These are phyloP conservation scores for Leptinotarsa juncta DNA, from an alignment of 2,888 invertebrate genomes.

Conservation along the genomic window DNA sequence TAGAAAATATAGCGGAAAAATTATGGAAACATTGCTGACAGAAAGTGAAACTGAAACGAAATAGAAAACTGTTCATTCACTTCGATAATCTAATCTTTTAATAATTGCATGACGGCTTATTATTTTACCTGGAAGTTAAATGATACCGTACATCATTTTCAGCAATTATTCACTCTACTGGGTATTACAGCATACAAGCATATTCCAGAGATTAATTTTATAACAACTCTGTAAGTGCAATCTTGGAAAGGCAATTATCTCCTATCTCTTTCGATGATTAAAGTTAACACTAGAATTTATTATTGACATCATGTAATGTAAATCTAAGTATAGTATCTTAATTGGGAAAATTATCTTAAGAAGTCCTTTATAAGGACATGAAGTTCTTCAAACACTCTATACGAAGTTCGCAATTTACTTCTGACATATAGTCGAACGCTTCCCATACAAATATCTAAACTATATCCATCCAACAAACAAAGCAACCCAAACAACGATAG, in stretches of 20 bases:
- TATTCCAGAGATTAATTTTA: no score
- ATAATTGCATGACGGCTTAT: not conserved
- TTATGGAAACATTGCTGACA: not conserved
- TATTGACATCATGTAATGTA: no score
- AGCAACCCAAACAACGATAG: no score
- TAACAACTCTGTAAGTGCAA: no score
- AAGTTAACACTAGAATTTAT: no score
- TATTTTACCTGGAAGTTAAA: not conserved
- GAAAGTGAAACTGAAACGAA: constrained; percentile 7
- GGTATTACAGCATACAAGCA: no score
- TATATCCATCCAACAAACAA: no score
- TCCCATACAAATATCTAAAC: no score
- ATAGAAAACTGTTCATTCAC: constrained; percentile 10
- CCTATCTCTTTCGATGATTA: no score
- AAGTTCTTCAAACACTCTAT: no score
- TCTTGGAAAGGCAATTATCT: no score
- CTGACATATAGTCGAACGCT: no score
- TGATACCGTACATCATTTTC: not conserved
- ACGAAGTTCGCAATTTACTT: not conserved
- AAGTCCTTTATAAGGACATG: not conserved
- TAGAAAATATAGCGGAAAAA: not conserved
- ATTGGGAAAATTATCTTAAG: not conserved
- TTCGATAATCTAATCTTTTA: not conserved
- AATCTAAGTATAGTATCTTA: not conserved
- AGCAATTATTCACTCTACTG: not conserved